phyloP scores from a whole-genome alignment of 2,113 vertebrate species.

The cat (Felis catus) region DNA sequence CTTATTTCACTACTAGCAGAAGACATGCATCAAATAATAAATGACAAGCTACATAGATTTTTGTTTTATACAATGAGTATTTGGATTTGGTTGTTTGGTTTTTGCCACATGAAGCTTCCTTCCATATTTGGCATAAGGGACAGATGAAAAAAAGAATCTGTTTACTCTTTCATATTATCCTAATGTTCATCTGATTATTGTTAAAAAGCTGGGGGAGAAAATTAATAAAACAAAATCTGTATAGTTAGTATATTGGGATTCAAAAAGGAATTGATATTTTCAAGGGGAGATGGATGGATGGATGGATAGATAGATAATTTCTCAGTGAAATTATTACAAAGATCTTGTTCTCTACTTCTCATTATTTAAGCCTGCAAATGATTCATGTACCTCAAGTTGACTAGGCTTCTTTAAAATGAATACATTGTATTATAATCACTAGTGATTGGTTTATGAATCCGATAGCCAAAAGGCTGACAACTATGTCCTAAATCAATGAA shows the following conservation, averaged over 20 bases:
- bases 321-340: background rate
- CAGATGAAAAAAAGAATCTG: background rate
- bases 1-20: background rate
- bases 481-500: background rate
- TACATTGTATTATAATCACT: background rate
- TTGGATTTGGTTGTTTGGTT: background rate
- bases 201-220: background rate
- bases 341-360: background rate
- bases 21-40: background rate
- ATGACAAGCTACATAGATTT: background rate
- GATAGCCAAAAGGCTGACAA: background rate
- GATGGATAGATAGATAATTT: background rate
- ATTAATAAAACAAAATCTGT: background rate
- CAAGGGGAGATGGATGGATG: background rate
- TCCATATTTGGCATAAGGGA: background rate
- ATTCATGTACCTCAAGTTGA: background rate
- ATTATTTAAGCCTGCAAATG: background rate
- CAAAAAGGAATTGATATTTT: background rate
- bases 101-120: background rate
- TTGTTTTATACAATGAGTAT: background rate
- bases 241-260: background rate
- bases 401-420: background rate
- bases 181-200: background rate
- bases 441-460: background rate
- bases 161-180: background rate